Percentiles rank a stretch among this genome's conserved stretches.
Conservation (phyloP, 2,113 vertebrate species). For the Talpa occidentalis region DNA sequence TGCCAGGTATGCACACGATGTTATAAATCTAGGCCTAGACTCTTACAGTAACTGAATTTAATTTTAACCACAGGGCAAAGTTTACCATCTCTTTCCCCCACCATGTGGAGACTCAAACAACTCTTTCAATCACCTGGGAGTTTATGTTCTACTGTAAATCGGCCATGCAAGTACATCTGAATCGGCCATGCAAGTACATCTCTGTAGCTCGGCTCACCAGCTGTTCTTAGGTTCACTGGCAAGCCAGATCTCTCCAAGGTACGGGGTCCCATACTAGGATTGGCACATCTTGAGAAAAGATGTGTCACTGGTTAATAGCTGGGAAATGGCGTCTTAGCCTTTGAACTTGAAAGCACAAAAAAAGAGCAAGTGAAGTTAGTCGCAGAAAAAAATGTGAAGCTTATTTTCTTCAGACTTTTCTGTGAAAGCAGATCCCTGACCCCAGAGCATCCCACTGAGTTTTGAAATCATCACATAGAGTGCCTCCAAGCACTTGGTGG, state of each 20-base stretch:
- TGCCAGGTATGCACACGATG: slow-evolving; percentile 88
- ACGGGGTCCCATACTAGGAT: not conserved
- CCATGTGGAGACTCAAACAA: not conserved
- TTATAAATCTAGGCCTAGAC: not conserved
- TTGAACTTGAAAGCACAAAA: not conserved
- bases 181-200: not conserved
- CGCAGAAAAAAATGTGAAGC: not conserved
- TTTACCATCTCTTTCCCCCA: not conserved
- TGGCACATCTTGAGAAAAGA: not conserved
- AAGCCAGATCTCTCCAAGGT: not conserved
- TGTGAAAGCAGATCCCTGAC: not conserved
- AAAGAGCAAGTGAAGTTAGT: not conserved
- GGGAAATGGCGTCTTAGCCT: not conserved
- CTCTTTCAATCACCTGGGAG: not conserved
- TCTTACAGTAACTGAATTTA: not conserved
- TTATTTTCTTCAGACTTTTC: not conserved
- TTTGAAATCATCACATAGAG: not conserved
- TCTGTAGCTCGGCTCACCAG: not conserved
- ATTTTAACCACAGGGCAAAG: not conserved
- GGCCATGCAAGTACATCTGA: not conserved
- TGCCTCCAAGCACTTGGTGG: not conserved
- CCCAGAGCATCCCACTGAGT: not conserved
- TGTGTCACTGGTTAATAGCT: not conserved
- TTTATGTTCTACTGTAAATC: not conserved
- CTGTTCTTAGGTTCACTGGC: not conserved